phyloP scores from a whole-genome alignment of 1,140 invertebrate species.

The Aphelinus certus region DNA sequence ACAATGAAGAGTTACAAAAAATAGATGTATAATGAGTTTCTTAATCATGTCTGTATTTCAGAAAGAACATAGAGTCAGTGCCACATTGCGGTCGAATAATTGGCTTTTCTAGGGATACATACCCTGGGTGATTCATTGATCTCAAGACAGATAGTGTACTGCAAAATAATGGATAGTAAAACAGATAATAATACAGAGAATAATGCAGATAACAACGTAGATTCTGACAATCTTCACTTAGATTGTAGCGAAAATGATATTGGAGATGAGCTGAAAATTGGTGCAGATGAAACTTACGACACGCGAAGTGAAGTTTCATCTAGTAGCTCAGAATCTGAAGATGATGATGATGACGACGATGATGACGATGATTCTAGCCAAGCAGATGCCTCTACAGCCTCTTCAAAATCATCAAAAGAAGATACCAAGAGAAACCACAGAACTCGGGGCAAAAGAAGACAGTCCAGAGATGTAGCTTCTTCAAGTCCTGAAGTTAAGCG shows the following conservation, averaged over 20 bases:
- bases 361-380: slow-evolving; percentile 66
- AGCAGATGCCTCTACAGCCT: slow-evolving; percentile 79
- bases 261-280: slow-evolving; percentile 76
- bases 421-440: slow-evolving; percentile 66
- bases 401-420: slow-evolving; percentile 70
- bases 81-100: slow-evolving; percentile 7
- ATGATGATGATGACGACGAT: slow-evolving; percentile 44
- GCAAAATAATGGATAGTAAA: background rate
- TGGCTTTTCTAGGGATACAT: slow-evolving; percentile 23
- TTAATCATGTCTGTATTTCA: slow-evolving; percentile 26
- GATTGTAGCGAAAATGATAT: slow-evolving; percentile 78
- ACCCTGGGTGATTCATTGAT: slow-evolving; percentile 25
- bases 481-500: slow-evolving; percentile 64
- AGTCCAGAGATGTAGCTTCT: slow-evolving; percentile 62
- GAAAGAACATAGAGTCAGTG: slow-evolving; percentile 14
- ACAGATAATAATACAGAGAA: background rate
- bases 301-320: slow-evolving; percentile 83
- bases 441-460: slow-evolving; percentile 56
- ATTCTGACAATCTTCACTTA: slow-evolving; percentile 75
- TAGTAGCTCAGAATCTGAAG: slow-evolving; percentile 70
- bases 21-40: no score
- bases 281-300: slow-evolving; percentile 74
- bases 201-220: slow-evolving; percentile 58
- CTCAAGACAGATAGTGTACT: background rate
- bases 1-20: no score